Evolutionary conservation across 2,113 vertebrate genomes (phyloP).

Genomic region (Naja naja): DNA sequence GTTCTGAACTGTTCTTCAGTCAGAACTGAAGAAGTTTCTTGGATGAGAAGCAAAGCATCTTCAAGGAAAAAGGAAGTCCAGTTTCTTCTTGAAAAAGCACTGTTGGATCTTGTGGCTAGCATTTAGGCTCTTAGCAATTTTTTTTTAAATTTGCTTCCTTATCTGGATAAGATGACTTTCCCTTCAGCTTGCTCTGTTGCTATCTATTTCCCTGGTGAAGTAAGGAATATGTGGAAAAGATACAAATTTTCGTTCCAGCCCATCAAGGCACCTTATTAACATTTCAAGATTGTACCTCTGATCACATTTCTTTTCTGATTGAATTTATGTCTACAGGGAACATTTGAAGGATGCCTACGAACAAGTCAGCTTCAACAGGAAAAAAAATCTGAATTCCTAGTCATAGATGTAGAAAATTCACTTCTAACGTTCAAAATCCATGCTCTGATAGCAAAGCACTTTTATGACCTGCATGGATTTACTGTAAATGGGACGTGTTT

Average conservation of each 20-base stretch:
- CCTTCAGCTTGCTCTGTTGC: background rate
- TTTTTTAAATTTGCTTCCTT: background rate
- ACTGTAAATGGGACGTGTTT: slow-evolving; percentile 24
- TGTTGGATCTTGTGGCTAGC: background rate
- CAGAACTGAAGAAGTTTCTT: no score
- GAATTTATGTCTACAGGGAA: background rate
- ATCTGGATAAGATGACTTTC: background rate
- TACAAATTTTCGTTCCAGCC: background rate
- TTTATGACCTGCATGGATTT: background rate
- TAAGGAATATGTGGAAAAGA: background rate
- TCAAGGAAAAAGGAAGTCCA: no score
- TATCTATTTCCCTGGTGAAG: background rate
- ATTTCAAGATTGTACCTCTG: background rate
- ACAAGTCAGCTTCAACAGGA: background rate
- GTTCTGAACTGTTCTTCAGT: background rate
- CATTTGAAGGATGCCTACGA: background rate
- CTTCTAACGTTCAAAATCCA: background rate
- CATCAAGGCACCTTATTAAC: background rate
- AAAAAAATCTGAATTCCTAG: background rate
- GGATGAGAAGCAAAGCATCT: no score
- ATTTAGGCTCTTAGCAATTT: background rate
- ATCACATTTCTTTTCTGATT: background rate
- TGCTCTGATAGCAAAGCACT: background rate
- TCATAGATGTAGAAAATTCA: background rate
- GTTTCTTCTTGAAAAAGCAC: no score